These are phyloP conservation scores for Aphaenogaster ashmeadi DNA, from an alignment of 1,140 invertebrate genomes.

Conservation along the genomic window DNA sequence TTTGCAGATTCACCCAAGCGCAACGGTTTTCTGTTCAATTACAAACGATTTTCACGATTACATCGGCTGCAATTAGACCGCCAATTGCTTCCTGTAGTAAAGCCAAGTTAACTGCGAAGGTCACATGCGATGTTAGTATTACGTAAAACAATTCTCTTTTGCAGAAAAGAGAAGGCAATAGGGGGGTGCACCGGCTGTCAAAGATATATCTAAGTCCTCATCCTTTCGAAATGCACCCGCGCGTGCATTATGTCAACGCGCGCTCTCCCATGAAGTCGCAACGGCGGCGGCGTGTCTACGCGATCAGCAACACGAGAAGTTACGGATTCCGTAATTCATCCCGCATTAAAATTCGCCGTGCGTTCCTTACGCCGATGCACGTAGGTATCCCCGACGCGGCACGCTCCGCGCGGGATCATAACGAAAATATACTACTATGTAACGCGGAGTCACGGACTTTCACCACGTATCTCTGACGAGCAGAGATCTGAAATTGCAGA, in stretches of 20 bases:
- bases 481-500: conserved; percentile 76
- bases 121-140: conserved; percentile 32
- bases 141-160: conserved; percentile 42
- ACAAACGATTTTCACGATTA: conserved; percentile 60
- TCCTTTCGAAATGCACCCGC: neutral
- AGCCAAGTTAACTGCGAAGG: conserved; percentile 52
- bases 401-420: neutral
- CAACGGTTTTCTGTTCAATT: conserved; percentile 56
- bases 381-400: neutral
- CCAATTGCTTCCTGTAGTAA: conserved; percentile 57
- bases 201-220: neutral
- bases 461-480: conserved; percentile 60
- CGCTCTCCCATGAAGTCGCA: neutral
- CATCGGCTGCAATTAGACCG: conserved; percentile 55
- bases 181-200: neutral
- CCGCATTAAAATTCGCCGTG: neutral
- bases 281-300: neutral
- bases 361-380: neutral
- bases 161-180: neutral
- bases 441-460: conserved; percentile 25
- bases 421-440: conserved; percentile 27
- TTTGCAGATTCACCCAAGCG: conserved; percentile 45
- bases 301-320: neutral
- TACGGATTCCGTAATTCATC: conserved; percentile 28
- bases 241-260: neutral